Evolutionary conservation across 2,113 vertebrate species (phyloP).

Genomic region (Lycaon pictus): DNA sequence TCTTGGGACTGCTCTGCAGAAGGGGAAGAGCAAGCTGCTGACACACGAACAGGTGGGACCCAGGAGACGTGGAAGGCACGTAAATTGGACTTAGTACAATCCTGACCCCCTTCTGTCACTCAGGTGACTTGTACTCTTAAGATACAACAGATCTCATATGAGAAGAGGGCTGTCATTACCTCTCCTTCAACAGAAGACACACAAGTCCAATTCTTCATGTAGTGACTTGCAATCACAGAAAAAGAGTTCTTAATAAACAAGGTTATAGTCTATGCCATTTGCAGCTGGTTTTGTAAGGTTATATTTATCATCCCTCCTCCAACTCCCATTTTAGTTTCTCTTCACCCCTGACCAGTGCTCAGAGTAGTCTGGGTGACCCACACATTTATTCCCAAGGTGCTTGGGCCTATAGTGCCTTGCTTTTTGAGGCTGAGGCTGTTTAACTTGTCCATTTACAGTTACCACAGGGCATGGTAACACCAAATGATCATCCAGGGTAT

Average conservation of each 20-base stretch:
- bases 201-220: neutral
- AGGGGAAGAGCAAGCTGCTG: neutral
- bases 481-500: neutral
- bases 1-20: accelerated
- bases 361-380: neutral
- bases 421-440: neutral
- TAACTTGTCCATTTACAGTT: neutral
- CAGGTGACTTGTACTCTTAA: neutral
- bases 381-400: neutral
- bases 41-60: neutral
- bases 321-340: neutral
- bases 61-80: neutral
- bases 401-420: neutral
- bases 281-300: neutral
- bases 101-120: too few relatives aligned
- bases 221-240: too few relatives aligned
- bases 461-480: neutral
- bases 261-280: neutral
- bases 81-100: accelerated
- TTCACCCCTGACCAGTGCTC: neutral
- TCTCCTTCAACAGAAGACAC: neutral
- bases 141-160: neutral
- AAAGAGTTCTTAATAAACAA: neutral
- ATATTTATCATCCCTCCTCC: neutral
- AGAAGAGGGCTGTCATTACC: neutral